Base-by-base conservation (phyloP, 92 coral and sea anemone genomes). In the Epizoanthus rinbou region DNA sequence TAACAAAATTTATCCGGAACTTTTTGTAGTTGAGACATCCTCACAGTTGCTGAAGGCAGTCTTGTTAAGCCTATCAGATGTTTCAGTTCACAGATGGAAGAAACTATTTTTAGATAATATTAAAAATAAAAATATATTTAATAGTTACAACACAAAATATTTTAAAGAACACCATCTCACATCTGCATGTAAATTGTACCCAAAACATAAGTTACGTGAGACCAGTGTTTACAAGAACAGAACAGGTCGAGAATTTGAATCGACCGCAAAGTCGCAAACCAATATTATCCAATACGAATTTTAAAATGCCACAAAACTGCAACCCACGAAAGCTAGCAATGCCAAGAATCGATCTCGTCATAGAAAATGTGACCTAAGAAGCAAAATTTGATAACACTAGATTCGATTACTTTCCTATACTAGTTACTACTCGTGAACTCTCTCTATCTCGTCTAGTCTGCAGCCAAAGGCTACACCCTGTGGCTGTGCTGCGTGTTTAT, bases 171-270 rank as follows among this genome's bases (percentile, higher is more conserved):
- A 15, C 54, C 54, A 47, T 47, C 8, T 45, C 52, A 37, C 70
- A 59, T 39, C 66, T 41, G 64, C 68, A 62, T 78, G 82, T 69
- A 78, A 78, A 78, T 75, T 69, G 74, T 1, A 69, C 35, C 74
- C 35, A 69, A 69, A 47, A 31, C 56, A 54, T 15, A 21, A 1
- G 65, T 78, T 70, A 78, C 82, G 82, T 78, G 82, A 78, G 28
- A 45, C 23, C 57, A 59, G 41, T 62, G 82, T 78, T 78, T 78
- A 78, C 71, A 78, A 78, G 59, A 71, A 37, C 53, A 78, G 58
- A 78, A 75, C 81, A 75, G 81, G 81, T 75, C 80, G 66, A 1
- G 39, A 16, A 33, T 8, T 18, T 50, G 78, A 47, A 47, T 47
- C 8, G 15, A 47, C 54, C 54, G 15, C 54, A 47, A 47, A 8